Conservation (phyloP, 1,140 invertebrate species). For the Planococcus citri region DNA sequence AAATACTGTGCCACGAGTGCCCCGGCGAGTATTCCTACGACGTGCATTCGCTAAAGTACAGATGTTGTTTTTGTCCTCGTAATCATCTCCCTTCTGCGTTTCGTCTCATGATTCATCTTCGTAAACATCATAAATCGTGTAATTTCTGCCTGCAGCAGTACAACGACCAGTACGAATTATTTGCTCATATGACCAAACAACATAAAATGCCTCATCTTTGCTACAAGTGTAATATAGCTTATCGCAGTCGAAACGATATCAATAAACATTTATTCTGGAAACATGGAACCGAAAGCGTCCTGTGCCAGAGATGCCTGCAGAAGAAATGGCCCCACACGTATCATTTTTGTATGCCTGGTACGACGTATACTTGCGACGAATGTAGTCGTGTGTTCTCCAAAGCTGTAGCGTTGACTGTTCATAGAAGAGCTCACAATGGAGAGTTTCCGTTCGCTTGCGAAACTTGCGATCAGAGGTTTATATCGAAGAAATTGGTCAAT, state of each 20-base stretch:
- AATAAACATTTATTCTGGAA: conserved; percentile 82
- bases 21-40: conserved; percentile 53
- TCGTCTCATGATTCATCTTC: conserved; percentile 68
- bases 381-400: conserved; percentile 57
- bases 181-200: conserved; percentile 68
- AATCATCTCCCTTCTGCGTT: conserved; percentile 67
- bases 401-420: conserved; percentile 67
- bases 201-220: conserved; percentile 74
- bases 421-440: conserved; percentile 60
- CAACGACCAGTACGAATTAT: conserved; percentile 58
- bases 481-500: conserved; percentile 59
- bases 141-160: conserved; percentile 71
- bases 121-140: conserved; percentile 67
- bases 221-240: conserved; percentile 70
- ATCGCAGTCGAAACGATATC: conserved; percentile 72
- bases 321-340: conserved; percentile 84
- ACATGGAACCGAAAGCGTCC: conserved; percentile 71
- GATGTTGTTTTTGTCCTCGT: conserved; percentile 60
- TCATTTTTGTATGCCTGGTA: conserved; percentile 72
- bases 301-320: conserved; percentile 69
- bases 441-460: conserved; percentile 55
- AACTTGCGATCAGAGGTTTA: conserved; percentile 61
- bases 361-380: conserved; percentile 62
- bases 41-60: conserved; percentile 42
- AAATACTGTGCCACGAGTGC: conserved; percentile 69